Evolutionary conservation across 2,113 vertebrate genomes (phyloP), one percentile per base, ranked within the genome.

Genomic region (Perccottus glenii): DNA sequence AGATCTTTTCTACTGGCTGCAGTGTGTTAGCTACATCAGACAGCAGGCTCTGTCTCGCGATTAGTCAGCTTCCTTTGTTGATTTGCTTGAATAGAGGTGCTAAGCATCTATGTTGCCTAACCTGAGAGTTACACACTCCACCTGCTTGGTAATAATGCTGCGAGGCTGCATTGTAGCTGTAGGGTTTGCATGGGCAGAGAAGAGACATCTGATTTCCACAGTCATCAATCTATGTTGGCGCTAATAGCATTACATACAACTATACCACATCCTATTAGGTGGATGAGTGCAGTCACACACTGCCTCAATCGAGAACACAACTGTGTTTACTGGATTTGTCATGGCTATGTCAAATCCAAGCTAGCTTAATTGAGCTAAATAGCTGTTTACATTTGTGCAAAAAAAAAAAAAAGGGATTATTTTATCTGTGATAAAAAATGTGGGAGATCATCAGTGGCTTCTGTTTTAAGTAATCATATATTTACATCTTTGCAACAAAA

Each of bases 31-130:
- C 55, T 40, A 61, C 84, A 75, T 70, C 74, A 80, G 84, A 81
- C 81, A 62, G 81, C 52, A 64, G 55, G 71, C 75, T 68, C 76
- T 53, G 47, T 59, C 67, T 74, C 16, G 70, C 60, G 62, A 81
- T 87, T 85, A 85, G 74, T 81, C 86, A 67, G 81, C 75, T 77
- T 67, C 75, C 82, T 89, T 84, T 88, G 75, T 89, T 81, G 74
- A 76, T 81, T 68, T 64, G 73, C 64, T 58, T 85, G 60, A 83
- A 86, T 67, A 63, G 79, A 68, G 33, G 62, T 56, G 81, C 78
- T 85, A 67, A 55, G 44, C 74, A 85, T 79, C 74, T 72, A 43
- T 50, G 68, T 40, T 14, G 58, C 84, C 70, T 51, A 76, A 87
- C 62, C 72, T 75, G 70, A 0, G 57, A 81, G 62, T 63, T 67